These are phyloP conservation scores for Hirundichthys speculiger DNA, from an alignment of 2,113 vertebrate species.

Conservation along the genomic window DNA sequence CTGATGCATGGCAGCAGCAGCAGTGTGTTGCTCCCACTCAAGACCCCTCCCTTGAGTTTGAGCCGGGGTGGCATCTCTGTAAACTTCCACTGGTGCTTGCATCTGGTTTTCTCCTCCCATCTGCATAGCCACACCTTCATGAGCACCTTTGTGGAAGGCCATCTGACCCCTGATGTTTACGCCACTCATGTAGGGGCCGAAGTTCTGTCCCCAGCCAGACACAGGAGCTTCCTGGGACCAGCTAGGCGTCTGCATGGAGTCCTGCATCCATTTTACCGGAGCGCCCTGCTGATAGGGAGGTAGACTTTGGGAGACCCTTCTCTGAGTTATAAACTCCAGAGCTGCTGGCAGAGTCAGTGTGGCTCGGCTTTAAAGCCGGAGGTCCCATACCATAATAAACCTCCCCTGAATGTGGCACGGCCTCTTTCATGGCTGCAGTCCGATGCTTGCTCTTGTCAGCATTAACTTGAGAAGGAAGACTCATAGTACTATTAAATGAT, in stretches of 20 bases:
- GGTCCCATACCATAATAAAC: constrained; percentile 85
- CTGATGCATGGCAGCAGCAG: constrained; percentile 71
- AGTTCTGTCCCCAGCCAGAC: constrained; percentile 83
- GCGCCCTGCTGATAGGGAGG: constrained; percentile 85
- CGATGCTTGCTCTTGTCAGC: constrained; percentile 87
- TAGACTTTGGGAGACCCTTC: constrained; percentile 83
- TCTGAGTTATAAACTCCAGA: constrained; percentile 88
- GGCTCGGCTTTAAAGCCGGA: constrained; percentile 81
- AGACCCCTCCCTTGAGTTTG: constrained; percentile 67
- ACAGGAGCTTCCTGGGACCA: constrained; percentile 86
- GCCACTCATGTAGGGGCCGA: constrained; percentile 82
- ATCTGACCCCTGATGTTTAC: constrained; percentile 81
- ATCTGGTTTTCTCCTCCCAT: constrained; percentile 84
- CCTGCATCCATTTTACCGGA: constrained; percentile 84
- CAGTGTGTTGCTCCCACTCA: constrained; percentile 83
- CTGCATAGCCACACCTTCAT: constrained; percentile 76
- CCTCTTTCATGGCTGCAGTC: constrained; percentile 83
- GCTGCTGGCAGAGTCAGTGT: constrained; percentile 68
- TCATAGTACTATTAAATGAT: constrained; percentile 83
- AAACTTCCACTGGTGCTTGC: constrained; percentile 79
- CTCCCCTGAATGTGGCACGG: constrained; percentile 84
- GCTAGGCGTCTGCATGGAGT: constrained; percentile 67
- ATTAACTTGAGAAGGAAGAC: constrained; percentile 91
- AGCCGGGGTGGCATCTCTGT: constrained; percentile 81
- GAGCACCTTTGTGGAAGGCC: constrained; percentile 76